A percentile compares a stretch with the other conserved stretches of the same genome.
Evolutionary conservation across 2,888 invertebrate species (phyloP).

Genomic region (Zhengitettix transpicula): DNA sequence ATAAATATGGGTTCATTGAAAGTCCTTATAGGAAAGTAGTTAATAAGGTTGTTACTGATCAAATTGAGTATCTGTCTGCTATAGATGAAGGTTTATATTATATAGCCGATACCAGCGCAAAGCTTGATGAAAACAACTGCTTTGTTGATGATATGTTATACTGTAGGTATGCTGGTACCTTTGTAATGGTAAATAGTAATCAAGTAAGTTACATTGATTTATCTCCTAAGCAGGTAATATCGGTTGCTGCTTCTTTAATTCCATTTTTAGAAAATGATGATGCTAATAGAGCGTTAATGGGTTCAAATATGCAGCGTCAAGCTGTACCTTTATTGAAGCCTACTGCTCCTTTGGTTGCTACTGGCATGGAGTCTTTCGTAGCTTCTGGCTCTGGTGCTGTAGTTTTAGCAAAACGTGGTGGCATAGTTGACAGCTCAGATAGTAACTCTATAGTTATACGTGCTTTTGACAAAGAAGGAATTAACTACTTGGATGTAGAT

Average conservation of each 20-base stretch:
- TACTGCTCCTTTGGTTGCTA: constrained; percentile 5
- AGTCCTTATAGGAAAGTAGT: neutral
- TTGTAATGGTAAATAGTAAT: neutral
- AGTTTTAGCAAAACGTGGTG: neutral
- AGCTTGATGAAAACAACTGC: neutral
- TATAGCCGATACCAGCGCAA: constrained; percentile 1
- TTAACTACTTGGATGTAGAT: neutral
- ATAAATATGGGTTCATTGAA: neutral
- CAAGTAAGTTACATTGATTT: constrained; percentile 6
- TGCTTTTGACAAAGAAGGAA: too few relatives aligned
- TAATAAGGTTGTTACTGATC: neutral
- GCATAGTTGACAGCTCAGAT: neutral
- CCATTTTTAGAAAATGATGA: constrained; percentile 10
- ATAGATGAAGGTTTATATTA: neutral
- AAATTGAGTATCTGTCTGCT: neutral
- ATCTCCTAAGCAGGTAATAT: constrained; percentile 3
- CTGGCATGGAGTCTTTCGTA: constrained; percentile 3
- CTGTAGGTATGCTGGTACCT: neutral
- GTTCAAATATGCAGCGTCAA: constrained; percentile 8
- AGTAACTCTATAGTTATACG: neutral
- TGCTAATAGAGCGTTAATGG: constrained; percentile 9
- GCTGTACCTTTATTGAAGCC: constrained; percentile 3
- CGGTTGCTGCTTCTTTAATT: constrained; percentile 6
- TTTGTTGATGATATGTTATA: too few relatives aligned
- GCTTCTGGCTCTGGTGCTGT: neutral